Evolutionary conservation across 2,888 invertebrate species (phyloP).

Genomic region (Chironomus riparius): DNA sequence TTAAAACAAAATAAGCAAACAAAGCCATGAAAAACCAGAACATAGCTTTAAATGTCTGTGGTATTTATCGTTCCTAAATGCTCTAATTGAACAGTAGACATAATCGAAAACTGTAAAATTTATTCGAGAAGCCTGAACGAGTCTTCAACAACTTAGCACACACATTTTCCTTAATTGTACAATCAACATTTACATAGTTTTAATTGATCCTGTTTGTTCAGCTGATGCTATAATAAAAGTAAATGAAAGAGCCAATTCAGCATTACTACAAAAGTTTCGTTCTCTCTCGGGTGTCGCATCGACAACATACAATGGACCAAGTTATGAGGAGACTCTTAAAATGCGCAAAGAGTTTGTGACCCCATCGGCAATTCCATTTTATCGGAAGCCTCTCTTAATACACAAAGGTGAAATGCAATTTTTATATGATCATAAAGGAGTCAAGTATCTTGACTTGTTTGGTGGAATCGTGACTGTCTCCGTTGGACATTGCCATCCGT

Average conservation of each 20-base stretch:
- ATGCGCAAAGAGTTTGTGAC: constrained; percentile 56
- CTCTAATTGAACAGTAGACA: not conserved
- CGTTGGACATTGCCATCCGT: constrained; percentile 97
- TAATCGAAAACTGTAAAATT: no score
- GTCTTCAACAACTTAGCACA: no score
- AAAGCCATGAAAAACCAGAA: no score
- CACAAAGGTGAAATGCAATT: constrained; percentile 87
- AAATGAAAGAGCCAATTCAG: constrained; percentile 6
- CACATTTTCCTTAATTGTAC: not conserved
- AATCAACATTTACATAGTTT: constrained; percentile 15
- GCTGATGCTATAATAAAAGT: constrained; percentile 7
- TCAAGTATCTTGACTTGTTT: constrained; percentile 87
- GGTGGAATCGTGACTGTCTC: constrained; percentile 96
- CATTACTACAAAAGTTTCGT: not conserved
- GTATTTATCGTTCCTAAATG: not conserved
- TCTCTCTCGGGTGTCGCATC: not conserved
- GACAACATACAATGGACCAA: constrained; percentile 44
- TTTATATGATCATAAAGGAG: constrained; percentile 78
- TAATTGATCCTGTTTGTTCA: constrained; percentile 24
- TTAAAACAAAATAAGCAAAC: not conserved
- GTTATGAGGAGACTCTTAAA: constrained; percentile 49
- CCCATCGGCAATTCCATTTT: constrained; percentile 63
- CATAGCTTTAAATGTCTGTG: no score
- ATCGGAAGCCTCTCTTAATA: constrained; percentile 73
- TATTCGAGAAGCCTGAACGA: no score